Evolutionary conservation across 2,888 invertebrate genomes (phyloP).

Genomic region (Sepioteuthis lessoniana): DNA sequence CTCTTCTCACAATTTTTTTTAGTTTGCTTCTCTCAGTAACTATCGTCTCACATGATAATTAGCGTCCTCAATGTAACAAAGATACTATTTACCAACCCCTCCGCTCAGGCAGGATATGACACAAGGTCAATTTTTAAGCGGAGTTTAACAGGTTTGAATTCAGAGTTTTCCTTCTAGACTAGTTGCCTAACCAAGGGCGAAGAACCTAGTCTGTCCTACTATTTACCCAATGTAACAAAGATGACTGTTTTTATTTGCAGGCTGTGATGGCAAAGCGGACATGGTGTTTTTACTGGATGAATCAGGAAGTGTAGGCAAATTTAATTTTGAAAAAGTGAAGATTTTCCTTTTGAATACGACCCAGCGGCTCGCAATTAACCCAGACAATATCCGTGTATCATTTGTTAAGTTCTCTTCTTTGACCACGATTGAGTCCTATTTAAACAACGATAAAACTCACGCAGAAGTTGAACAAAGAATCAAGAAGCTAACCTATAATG

Average conservation of each 20-base stretch:
- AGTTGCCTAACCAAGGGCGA: no score
- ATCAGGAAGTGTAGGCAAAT: slow-evolving; percentile 54
- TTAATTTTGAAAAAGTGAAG: slow-evolving; percentile 51
- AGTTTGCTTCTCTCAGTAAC: no score
- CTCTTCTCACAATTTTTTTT: no score
- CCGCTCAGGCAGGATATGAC: no score
- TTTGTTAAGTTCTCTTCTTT: slow-evolving; percentile 49
- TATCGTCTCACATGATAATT: no score
- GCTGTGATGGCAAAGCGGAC: slow-evolving; percentile 50
- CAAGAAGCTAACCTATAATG: slow-evolving; percentile 44
- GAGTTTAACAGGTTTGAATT: no score
- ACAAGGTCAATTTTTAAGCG: no score
- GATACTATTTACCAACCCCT: no score
- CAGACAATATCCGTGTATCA: slow-evolving; percentile 50
- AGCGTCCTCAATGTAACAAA: no score
- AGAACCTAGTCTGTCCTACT: no score
- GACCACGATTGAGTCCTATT: slow-evolving; percentile 45
- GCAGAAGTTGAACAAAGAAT: slow-evolving; percentile 48
- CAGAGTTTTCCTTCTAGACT: no score
- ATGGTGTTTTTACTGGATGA: slow-evolving; percentile 55
- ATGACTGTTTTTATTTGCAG: slow-evolving; percentile 47
- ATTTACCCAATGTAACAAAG: no score
- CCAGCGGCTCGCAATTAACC: slow-evolving; percentile 45
- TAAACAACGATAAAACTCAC: slow-evolving; percentile 50
- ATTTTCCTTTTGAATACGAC: slow-evolving; percentile 51